Base-by-base conservation (phyloP, 2,797 vertebrate genomes). In the Acrocephalus scirpaceus region DNA sequence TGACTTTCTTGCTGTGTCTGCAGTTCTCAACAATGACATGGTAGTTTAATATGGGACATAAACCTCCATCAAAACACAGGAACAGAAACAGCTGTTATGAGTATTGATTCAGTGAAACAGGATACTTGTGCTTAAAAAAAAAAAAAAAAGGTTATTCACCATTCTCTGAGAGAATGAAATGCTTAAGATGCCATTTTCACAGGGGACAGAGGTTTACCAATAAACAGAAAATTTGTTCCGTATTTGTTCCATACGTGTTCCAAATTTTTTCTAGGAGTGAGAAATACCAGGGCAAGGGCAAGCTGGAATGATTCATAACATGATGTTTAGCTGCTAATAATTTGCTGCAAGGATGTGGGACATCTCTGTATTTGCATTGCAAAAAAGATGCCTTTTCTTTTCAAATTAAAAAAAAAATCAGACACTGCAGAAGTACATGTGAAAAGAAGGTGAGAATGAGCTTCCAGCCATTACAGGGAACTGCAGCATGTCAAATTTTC, bases 321-420 rank as follows among this genome's bases (percentile, higher is more conserved):
- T 0, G 0, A 5, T 9, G 4, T 20, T 83, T 51, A 74, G 11
- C 10, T 67, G 34, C 19, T 71, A 15, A 12, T 21, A 54, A 81
- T 81, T 64, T 56, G 15, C 32, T 67, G 32, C 21, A 38, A 74
- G 13, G 5, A 67, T 80, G 16, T 27, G 42, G 32, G 30, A n/a
- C 23, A 38, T 20, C n/a, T 71, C 45, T 38, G 5, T 27, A 80
- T 64, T 51, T 67, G 7, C 30, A 26, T 30, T 45, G 27, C 5
- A 85, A 74, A 88, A 17, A 34, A 26, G 0, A 6, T 14, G 9
- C 3, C 4, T 4, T 32, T n/a, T 36, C 9, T 36, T 36, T 19
- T 12, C 16, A 27, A 44, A 54, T 18, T 13, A 8, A 64, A 60
- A 40, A 44, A 38, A 38, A 38, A 38, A 38, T 6, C 5, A 9